Percentiles rank a stretch among this genome's conserved stretches.
These are phyloP conservation scores for Penaeus indicus DNA, from an alignment of 1,140 invertebrate species.

Conservation along the genomic window DNA sequence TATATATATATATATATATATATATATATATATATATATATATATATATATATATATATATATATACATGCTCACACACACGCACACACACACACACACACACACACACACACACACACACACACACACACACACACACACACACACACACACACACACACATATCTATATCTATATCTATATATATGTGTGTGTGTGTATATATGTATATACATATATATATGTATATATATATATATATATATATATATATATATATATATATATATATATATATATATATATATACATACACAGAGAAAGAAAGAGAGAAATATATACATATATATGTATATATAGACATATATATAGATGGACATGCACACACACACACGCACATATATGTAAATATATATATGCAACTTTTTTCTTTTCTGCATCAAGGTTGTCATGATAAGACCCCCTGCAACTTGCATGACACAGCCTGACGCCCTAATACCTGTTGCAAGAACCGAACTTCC, in stretches of 20 bases:
- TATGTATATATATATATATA: slow-evolving; percentile 7
- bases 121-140: too few relatives aligned
- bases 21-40: too few relatives aligned
- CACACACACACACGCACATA: slow-evolving; percentile 9
- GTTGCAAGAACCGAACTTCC: too few relatives aligned
- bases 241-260: slow-evolving; percentile 26
- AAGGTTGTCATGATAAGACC: too few relatives aligned
- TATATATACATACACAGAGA: slow-evolving; percentile 28
- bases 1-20: too few relatives aligned
- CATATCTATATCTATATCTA: too few relatives aligned
- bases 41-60: too few relatives aligned
- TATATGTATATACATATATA: background rate
- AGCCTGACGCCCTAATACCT: too few relatives aligned
- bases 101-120: background rate
- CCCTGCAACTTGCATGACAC: too few relatives aligned
- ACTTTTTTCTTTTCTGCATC: too few relatives aligned
- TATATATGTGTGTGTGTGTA: background rate
- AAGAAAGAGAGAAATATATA: too few relatives aligned
- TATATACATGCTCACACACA: too few relatives aligned
- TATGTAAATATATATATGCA: slow-evolving; percentile 15
- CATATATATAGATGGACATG: slow-evolving; percentile 15
- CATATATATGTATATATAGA: slow-evolving; percentile 2
- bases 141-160: background rate
- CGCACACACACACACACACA: background rate
- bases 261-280: slow-evolving; percentile 12